Base-by-base conservation (phyloP, 23 tunicate genomes). In the Pegea sp. region DNA sequence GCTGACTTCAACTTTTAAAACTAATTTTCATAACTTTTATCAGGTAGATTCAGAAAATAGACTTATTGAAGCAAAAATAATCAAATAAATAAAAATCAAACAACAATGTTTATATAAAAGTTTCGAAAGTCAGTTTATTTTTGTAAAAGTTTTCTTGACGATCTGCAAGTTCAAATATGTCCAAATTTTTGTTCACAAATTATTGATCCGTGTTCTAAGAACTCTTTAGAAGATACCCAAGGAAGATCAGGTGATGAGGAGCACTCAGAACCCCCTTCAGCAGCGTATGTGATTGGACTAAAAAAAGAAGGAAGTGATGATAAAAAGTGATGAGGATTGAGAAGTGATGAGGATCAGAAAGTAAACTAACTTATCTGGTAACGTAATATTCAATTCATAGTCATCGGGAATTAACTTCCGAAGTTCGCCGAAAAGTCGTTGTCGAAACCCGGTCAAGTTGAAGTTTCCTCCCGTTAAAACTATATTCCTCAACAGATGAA, bases 391-490 rank as follows among this genome's bases (percentile, higher is more conserved):
- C 8, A 68, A 32, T 27, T 68, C 50, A 44, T 43, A 63, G 23
- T 54, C 22, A 22, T 79, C 66, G 3, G 95, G 95, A 24, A 76
- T 71, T 46, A 74, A 31, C 16, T 56, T 19, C 3, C 95, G 56
- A 19, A 84, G 59, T 19, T 84, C 95, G 42, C 57, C 16, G 34
- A 73, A 71, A 8, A 84, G 26, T 42, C 95, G 63, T 29, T 84
- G 67, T 28, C 63, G 63, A 57, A 67, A 84, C 34, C 65, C 65
- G 7, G 65, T 61, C 42, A 84, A 73, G 1, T 33, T 11, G 46
- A 77, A 84, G 34, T 65, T 91, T 26, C 99, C 93, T 28, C 99
- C 99, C 5, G 76, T 78, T 22, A 91, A 28, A 16, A 78, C 58
- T 8, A 91, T 68, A 42, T 91, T 91, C 11, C 69, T 44, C 1